Percentiles rank a stretch among this genome's conserved stretches.
phyloP scores from a whole-genome alignment of 2,797 vertebrate species.

The Streptopelia turtur region DNA sequence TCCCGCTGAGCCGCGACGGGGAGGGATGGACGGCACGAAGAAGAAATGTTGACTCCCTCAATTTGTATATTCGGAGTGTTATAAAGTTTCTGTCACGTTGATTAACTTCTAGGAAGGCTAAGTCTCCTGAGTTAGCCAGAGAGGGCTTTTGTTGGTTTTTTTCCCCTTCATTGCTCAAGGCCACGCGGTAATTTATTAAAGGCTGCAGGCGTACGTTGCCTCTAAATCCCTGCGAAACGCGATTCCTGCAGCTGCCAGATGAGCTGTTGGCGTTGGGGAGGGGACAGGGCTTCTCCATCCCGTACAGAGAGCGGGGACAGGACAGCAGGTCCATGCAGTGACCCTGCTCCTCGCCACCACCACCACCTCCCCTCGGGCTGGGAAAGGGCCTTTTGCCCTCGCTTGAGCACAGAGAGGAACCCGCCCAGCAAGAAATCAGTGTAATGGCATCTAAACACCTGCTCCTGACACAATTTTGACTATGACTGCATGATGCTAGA shows the following conservation, averaged over 20 bases:
- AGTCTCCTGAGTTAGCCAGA: neutral
- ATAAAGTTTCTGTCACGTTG: conserved; percentile 1
- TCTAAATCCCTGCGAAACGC: neutral
- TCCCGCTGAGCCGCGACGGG: neutral
- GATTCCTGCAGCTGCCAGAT: neutral
- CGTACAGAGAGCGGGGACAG: rapidly evolving
- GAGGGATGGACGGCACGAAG: neutral
- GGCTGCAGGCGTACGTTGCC: neutral
- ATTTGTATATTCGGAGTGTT: neutral
- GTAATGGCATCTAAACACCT: neutral
- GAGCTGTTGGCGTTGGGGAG: neutral
- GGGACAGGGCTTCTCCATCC: neutral
- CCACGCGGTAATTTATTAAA: conserved; percentile 16
- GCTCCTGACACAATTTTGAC: neutral
- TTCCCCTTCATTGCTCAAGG: conserved; percentile 37
- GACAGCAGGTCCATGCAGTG: neutral
- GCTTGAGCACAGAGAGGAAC: neutral
- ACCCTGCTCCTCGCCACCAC: neutral
- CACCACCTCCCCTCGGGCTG: neutral
- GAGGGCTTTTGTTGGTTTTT: neutral
- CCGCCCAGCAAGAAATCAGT: neutral
- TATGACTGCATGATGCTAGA: neutral
- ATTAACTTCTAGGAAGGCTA: conserved; percentile 38
- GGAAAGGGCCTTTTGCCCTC: neutral
- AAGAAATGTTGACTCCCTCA: neutral